Evolutionary conservation across 1,140 invertebrate species (phyloP), one percentile per base, ranked within the genome.

Genomic region (Grapholita molesta): DNA sequence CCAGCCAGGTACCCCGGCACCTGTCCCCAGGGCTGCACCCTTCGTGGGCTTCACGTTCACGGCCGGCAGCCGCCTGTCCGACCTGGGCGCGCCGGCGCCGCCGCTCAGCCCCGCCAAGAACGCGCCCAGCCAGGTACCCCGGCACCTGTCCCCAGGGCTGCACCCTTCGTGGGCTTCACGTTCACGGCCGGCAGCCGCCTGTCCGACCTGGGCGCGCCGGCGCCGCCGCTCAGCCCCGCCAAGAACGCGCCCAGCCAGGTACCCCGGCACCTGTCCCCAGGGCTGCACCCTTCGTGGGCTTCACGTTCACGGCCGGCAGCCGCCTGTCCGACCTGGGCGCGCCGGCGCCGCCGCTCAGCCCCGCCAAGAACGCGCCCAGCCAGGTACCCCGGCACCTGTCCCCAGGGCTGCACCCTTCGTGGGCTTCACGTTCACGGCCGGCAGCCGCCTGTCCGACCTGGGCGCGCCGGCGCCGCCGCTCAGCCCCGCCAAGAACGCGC

Each of bases 31-130:
- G 97, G 2, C 94, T 99, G 64, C 99, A 99, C 94, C 93, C 99
- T 99, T 99, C 90, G 95, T 99, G 76, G 99, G 99, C 32, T 99
- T 99, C 92, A 99, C 98, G 53, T 99, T 98, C 85, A 99, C 98
- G 0, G 96, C 97, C 91, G 96, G 95, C 86, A 97, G 95, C 91
- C 94, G 93, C 21, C 83, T 93, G 4, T 88, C 87, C 0, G 93
- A 94, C 76, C 78, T 93, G 3, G 92, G 91, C 0, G 84, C 78
- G 32, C 87, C 76, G 18, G 74, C 80, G 28, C 74, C 30, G 70
- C 79, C 82, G 28, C 82, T 84, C 68, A 89, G 79, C 70, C 89
- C 81, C 30, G 90, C 89, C 33, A 93, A 90, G 76, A 92, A 92
- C 61, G 89, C 86, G 0, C 83, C 86, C 7, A 82, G 82, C 42